Evolutionary conservation across 2,888 invertebrate genomes (phyloP), one percentile per base, ranked within the genome.

Genomic region (Xestobium rufovillosum): DNA sequence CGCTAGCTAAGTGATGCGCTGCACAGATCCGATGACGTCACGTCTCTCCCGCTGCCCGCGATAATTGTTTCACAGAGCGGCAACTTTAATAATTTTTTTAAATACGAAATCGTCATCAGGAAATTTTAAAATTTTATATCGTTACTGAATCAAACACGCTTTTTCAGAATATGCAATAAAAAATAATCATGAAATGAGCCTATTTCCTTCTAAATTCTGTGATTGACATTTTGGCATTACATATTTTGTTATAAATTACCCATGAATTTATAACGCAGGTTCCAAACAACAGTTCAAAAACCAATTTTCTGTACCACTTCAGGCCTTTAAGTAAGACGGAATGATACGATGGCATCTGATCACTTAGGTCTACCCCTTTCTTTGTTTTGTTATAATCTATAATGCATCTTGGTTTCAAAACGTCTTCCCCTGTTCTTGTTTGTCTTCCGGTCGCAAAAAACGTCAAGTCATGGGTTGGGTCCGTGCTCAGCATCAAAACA

Each of bases 241-340:
- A 26, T n/a, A 34, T 28, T 33, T 27, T 11, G 11, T 40, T 40
- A 16, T 27, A 36, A 9, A 16, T 14, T 28, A 38, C 26, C 14
- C 35, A 13, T 3, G 31, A 23, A 27, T 41, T 41, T 14, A 35
- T 37, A 27, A 36, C 27, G 14, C 10, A 14, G 8, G 30, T 36
- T 26, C 41, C 41, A 37, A 46, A 36, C 23, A 42, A 15, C 19
- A 42, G 6, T 32, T 46, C 41, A 17, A 44, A 38, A 14, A 34
- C 41, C 25, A 31, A 6, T 33, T 46, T 42, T 12, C 42, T 25
- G 28, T 46, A 46, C 42, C 46, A 46, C 31, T 45, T 43, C 10
- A 41, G n/a, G 6, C 41, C 37, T 37, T 37, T 41, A 17, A 41
- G 16, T 30, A 42, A 30, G 29, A 23, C 31, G 6, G 40, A 38